phyloP scores from a whole-genome alignment of 2,113 vertebrate genomes.

The Mirounga angustirostris region DNA sequence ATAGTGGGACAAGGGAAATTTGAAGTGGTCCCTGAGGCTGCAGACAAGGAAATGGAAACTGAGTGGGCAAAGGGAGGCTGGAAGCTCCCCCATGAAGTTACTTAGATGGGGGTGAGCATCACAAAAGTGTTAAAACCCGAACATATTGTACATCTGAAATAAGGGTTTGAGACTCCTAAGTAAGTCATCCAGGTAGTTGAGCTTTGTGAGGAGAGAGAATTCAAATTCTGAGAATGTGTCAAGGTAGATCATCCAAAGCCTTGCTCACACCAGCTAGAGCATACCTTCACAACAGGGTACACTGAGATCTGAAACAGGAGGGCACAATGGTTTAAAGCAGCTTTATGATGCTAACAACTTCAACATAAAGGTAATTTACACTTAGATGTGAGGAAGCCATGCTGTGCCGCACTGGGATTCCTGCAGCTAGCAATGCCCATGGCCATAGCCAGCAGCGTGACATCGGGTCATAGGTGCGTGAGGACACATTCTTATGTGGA shows the following conservation, averaged over 20 bases:
- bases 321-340: constrained; percentile 92
- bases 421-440: constrained; percentile 89
- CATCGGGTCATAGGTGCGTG: constrained; percentile 91
- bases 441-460: constrained; percentile 91
- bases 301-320: constrained; percentile 91
- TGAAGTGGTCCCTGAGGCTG: constrained; percentile 90
- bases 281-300: constrained; percentile 89
- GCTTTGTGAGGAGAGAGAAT: constrained; percentile 88
- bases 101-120: constrained; percentile 87
- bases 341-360: constrained; percentile 86
- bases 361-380: constrained; percentile 92
- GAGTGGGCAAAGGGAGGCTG: constrained; percentile 89
- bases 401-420: constrained; percentile 88
- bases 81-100: constrained; percentile 87
- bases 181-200: constrained; percentile 88
- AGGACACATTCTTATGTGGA: constrained; percentile 91
- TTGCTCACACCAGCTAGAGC: constrained; percentile 83
- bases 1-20: constrained; percentile 91
- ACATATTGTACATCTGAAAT: constrained; percentile 87
- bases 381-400: constrained; percentile 88
- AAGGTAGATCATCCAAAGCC: constrained; percentile 86
- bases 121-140: constrained; percentile 88
- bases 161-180: constrained; percentile 87
- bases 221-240: constrained; percentile 89
- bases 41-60: constrained; percentile 86